Base-by-base conservation (phyloP, 2,888 invertebrate genomes). In the Acanthococcus lagerstroemiae region DNA sequence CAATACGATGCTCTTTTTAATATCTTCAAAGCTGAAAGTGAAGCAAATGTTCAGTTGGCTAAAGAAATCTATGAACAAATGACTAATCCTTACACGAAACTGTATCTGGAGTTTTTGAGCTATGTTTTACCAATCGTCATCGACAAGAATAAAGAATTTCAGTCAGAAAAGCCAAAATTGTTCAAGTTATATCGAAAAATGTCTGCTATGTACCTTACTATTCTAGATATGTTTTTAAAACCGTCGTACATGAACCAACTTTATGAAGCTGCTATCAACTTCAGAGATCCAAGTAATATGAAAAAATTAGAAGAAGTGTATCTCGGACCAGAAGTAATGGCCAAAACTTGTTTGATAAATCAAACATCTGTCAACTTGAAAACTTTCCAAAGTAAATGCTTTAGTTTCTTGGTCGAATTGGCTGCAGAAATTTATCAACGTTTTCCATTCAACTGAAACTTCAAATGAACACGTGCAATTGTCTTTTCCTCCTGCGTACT, bases 1-100 rank as follows among this genome's bases (percentile, higher is more conserved):
- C 71, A 71, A 55, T 70, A 69, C 55, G 67, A 68, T 24, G 67
- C 69, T 21, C 67, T 70, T 5, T 55, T 9, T 25, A 19, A 65
- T 69, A 65, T 66, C 68, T 68, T 45, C 48, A 55, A 17, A 52
- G 50, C 44, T 19, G 24, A 55, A 27, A 68, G 66, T 4, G 68
- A 44, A n/a, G 21, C 22, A 6, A 19, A 65, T 9, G 69, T 37
- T 6, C 6, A 37, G 37, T 37, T 37, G 37, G 7, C 15, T 9
- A 37, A 37, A 9, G 7, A 9, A 6, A 9, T 9, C 37, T 6
- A 37, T 15, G 15, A 37, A 37, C 15, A 37, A 37, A 37, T 37
- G 15, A 6, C 6, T 25, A 25, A 55, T n/a, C 55, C 55, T 24
- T n/a, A 55, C 19, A 55, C 22, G 4, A 25, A 55, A 25, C 24